A percentile compares a stretch with the other conserved stretches of the same genome.
Evolutionary conservation across 1,140 invertebrate genomes (phyloP).

Genomic region (Steinernema khuongi): DNA sequence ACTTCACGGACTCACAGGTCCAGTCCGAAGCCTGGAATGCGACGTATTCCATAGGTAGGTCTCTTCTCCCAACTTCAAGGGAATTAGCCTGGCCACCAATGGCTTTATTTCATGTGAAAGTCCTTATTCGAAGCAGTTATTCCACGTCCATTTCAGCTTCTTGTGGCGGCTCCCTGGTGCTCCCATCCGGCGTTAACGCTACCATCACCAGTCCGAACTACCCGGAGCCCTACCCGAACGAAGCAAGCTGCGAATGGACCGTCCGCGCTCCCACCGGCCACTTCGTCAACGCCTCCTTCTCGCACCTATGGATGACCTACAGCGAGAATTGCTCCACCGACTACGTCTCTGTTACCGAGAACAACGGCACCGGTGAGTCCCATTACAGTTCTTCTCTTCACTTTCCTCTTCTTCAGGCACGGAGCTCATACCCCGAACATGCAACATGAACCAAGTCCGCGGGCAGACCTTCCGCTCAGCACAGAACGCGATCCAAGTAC

Average conservation of each 20-base stretch:
- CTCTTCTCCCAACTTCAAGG: neutral
- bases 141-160: slow-evolving; percentile 35
- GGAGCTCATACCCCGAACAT: slow-evolving; percentile 25
- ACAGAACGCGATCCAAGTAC: slow-evolving; percentile 27
- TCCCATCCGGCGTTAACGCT: slow-evolving; percentile 5
- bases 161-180: slow-evolving; percentile 50
- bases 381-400: neutral
- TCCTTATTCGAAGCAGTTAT: neutral
- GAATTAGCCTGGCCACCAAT: too few species aligned
- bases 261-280: slow-evolving; percentile 48
- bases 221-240: slow-evolving; percentile 27
- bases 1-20: slow-evolving; percentile 41
- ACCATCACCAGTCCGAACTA: slow-evolving; percentile 25
- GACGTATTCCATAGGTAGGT: slow-evolving; percentile 40
- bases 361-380: slow-evolving; percentile 44
- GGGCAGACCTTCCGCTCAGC: slow-evolving; percentile 18
- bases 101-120: neutral
- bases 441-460: slow-evolving; percentile 27
- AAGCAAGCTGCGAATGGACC: slow-evolving; percentile 48
- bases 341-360: slow-evolving; percentile 39
- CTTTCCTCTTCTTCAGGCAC: slow-evolving; percentile 27
- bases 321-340: slow-evolving; percentile 46
- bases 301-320: slow-evolving; percentile 39
- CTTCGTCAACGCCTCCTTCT: slow-evolving; percentile 47
- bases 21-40: slow-evolving; percentile 47